These are phyloP conservation scores for Nycteola revayana DNA, from an alignment of 2,888 invertebrate genomes.

Conservation along the genomic window DNA sequence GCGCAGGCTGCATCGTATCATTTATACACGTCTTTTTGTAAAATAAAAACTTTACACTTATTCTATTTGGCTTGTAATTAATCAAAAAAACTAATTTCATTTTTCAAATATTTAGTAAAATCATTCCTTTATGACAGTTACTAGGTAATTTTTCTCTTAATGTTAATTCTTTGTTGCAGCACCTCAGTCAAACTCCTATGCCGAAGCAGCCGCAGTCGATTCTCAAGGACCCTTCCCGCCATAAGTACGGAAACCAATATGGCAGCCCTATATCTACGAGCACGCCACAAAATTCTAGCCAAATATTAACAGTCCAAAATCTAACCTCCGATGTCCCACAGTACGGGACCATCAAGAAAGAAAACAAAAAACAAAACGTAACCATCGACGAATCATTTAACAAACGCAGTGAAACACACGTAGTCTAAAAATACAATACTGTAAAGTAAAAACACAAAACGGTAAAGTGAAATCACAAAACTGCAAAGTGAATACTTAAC, in stretches of 20 bases:
- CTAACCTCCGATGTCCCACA: slow-evolving; percentile 74
- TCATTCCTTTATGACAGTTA: too few relatives aligned
- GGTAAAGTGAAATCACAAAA: slow-evolving; percentile 14
- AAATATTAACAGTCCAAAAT: slow-evolving; percentile 83
- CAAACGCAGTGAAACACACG: slow-evolving; percentile 71
- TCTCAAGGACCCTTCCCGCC: slow-evolving; percentile 83
- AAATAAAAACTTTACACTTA: too few relatives aligned
- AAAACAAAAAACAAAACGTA: slow-evolving; percentile 76
- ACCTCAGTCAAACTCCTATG: slow-evolving; percentile 62
- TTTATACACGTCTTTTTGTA: too few relatives aligned
- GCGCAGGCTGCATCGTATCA: too few relatives aligned
- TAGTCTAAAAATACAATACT: slow-evolving; percentile 44
- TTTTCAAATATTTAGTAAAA: too few relatives aligned
- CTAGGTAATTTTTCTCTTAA: too few relatives aligned
- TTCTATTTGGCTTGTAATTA: too few relatives aligned
- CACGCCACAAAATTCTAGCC: slow-evolving; percentile 73
- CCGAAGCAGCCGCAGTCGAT: slow-evolving; percentile 84
- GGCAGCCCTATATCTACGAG: slow-evolving; percentile 70
- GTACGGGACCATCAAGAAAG: slow-evolving; percentile 78
- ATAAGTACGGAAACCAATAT: slow-evolving; percentile 80
- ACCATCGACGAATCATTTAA: slow-evolving; percentile 75
- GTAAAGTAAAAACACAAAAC: slow-evolving; percentile 14
- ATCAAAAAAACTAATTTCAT: too few relatives aligned
- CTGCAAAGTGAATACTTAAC: slow-evolving; percentile 6
- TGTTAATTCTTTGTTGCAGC: slow-evolving; percentile 56